Conservation (phyloP, 2,113 vertebrate species). For the Trogon surrucura region DNA sequence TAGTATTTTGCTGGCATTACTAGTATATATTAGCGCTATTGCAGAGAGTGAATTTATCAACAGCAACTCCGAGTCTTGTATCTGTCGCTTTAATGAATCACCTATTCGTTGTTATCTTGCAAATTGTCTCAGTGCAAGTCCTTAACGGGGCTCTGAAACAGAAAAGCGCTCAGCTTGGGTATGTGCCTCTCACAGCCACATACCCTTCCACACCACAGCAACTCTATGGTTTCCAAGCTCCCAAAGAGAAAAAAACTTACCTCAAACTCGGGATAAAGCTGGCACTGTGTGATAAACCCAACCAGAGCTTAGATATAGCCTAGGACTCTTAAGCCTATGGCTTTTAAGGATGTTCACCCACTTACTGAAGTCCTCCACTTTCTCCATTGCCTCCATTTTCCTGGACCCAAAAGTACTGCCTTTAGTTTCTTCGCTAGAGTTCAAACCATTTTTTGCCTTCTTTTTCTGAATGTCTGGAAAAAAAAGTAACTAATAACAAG, state of each 20-base stretch:
- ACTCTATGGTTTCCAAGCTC: not conserved
- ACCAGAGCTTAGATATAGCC: not conserved
- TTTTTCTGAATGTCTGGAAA: not conserved
- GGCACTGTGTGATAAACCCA: not conserved
- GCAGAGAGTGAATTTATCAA: no score
- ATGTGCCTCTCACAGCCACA: no score
- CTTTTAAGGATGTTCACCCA: not conserved
- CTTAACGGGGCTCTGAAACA: no score
- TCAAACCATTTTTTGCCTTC: not conserved
- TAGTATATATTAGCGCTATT: no score
- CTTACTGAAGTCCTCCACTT: not conserved
- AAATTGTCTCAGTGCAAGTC: no score
- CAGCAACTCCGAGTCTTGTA: no score
- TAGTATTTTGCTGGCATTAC: no score
- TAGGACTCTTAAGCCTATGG: not conserved
- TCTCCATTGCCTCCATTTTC: not conserved
- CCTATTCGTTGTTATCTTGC: no score
- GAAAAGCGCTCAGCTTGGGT: no score
- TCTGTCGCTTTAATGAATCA: no score
- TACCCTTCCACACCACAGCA: not conserved
- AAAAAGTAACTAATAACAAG: not conserved
- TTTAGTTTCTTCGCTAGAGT: not conserved
- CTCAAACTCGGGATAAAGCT: not conserved
- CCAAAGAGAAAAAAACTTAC: not conserved
- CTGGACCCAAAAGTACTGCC: rapidly evolving